Evolutionary conservation across 2,888 invertebrate species (phyloP).

Genomic region (Morpho helenor): DNA sequence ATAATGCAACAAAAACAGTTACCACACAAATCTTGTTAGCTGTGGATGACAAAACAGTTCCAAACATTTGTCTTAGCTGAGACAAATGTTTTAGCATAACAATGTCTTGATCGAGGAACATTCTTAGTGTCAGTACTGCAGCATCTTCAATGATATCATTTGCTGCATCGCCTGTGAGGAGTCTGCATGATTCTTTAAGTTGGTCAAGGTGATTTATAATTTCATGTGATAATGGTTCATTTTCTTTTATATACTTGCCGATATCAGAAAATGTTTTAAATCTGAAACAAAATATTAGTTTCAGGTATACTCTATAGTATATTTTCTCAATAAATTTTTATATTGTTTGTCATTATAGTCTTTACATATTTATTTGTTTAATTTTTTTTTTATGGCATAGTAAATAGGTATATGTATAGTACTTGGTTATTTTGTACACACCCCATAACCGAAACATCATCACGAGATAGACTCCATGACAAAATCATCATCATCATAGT

Average conservation of each 20-base stretch:
- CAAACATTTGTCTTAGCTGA: slow-evolving; percentile 80
- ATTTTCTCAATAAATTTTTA: too few species aligned
- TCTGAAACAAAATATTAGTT: slow-evolving; percentile 40
- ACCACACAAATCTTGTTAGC: slow-evolving; percentile 80
- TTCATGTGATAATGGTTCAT: slow-evolving; percentile 46
- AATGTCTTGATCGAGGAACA: slow-evolving; percentile 80
- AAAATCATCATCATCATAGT: too few species aligned
- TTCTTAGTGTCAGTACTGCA: slow-evolving; percentile 77
- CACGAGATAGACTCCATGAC: too few species aligned
- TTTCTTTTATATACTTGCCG: slow-evolving; percentile 57
- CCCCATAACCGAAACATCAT: too few species aligned
- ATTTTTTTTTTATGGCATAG: too few species aligned
- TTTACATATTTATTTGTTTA: too few species aligned
- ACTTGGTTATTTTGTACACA: too few species aligned
- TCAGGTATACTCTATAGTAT: too few species aligned
- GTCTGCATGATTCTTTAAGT: slow-evolving; percentile 52
- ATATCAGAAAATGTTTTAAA: slow-evolving; percentile 73
- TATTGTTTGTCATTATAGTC: too few species aligned
- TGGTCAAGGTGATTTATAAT: slow-evolving; percentile 50
- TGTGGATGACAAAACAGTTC: slow-evolving; percentile 71
- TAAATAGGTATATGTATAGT: too few species aligned
- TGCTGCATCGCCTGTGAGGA: slow-evolving; percentile 77
- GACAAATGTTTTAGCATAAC: slow-evolving; percentile 79
- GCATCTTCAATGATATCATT: slow-evolving; percentile 82
- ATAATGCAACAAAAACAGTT: slow-evolving; percentile 18